Evolutionary conservation across 2,888 invertebrate genomes (phyloP), one percentile per base, ranked within the genome.

Genomic region (Melinopterus prodromus): DNA sequence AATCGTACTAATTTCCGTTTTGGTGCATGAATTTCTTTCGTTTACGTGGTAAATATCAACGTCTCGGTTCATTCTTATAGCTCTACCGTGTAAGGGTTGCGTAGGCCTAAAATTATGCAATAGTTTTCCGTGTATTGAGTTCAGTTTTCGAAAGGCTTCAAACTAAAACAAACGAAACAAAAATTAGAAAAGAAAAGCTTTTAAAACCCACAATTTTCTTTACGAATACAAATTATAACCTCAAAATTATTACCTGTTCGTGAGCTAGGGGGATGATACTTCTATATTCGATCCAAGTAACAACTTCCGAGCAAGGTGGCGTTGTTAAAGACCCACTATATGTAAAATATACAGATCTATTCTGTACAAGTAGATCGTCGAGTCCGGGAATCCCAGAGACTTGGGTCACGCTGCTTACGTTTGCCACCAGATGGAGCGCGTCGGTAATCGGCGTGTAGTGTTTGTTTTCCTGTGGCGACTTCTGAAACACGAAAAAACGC

Each of bases 41-140:
- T 77, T 77, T n/a, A 35, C 15, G 9, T 72, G 70, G 16, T 75
- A 16, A 36, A 70, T 71, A 78, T 15, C n/a, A 15, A 77, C 26
- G n/a, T 81, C 80, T 7, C 77, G 71, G 78, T 84, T 85, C 83
- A 86, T 84, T 81, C 86, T 84, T 74, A 88, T 86, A 4, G 84
- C 89, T 83, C 97, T 91, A 84, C 94, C 94, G 38, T 95, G 94
- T 0, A 95, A 90, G 0, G 95, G 95, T 86, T 97, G 96, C 53
- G 95, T 93, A 0, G 97, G 96, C 14, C 97, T 92, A 88, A 94
- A 96, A 88, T 97, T 97, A 86, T 96, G 95, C 0, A 92, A 93
- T 82, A 97, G 90, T 83, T 91, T 91, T 3, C 95, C 96, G 77
- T 93, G 92, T 9, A 91, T 90, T 2, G 92, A 92, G 77, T 92